phyloP scores from a whole-genome alignment of 2,113 vertebrate genomes.

The Daphoenositta chrysoptera region DNA sequence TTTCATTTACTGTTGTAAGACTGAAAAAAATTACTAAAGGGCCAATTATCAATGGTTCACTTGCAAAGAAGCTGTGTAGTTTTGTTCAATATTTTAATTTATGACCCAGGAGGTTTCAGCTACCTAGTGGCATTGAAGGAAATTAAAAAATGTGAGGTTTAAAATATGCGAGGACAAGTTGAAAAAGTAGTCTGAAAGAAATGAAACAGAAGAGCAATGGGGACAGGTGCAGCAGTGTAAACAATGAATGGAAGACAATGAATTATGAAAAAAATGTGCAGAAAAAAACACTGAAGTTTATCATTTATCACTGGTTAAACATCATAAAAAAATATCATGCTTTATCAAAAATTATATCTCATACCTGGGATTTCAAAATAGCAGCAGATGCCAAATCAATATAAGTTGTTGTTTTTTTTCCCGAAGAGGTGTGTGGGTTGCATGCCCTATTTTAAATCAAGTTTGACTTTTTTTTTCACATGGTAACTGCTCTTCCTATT shows the following conservation, averaged over 20 bases:
- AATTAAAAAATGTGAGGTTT: background rate
- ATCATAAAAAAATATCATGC: background rate
- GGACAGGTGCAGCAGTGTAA: background rate
- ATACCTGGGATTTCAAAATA: background rate
- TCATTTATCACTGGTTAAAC: background rate
- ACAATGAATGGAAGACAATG: background rate
- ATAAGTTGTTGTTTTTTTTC: background rate
- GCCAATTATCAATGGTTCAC: background rate
- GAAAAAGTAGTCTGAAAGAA: background rate
- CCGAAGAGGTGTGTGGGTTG: accelerated
- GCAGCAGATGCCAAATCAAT: background rate
- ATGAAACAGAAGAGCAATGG: background rate
- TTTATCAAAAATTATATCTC: background rate
- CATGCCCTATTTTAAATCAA: background rate
- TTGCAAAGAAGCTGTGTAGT: background rate
- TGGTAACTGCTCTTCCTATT: background rate
- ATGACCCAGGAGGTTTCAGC: background rate
- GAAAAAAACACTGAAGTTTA: background rate
- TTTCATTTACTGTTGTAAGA: background rate
- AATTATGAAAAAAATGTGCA: background rate
- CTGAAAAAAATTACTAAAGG: background rate
- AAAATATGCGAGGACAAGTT: background rate
- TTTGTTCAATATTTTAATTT: background rate
- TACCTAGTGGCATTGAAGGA: background rate
- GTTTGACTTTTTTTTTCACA: background rate